These are phyloP conservation scores for Melanchra persicariae DNA, from an alignment of 2,888 invertebrate species.

Conservation along the genomic window DNA sequence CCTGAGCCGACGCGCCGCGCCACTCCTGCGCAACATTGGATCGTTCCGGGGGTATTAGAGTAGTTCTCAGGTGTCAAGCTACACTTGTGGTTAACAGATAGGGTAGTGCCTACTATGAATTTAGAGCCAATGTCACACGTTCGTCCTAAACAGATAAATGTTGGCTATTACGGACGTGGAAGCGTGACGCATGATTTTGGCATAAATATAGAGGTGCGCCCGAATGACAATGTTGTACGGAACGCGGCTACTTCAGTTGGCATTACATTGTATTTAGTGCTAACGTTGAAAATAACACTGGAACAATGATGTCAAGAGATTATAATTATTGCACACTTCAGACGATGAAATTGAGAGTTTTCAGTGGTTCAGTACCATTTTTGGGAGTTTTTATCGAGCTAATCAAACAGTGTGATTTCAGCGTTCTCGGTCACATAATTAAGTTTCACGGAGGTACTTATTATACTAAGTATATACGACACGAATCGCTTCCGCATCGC, in stretches of 20 bases:
- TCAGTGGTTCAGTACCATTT: neutral
- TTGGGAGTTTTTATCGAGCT: neutral
- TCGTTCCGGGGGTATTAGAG: slow-evolving; percentile 31
- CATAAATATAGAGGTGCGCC: slow-evolving; percentile 61
- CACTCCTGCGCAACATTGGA: neutral
- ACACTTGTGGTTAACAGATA: slow-evolving; percentile 73
- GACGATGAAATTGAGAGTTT: neutral
- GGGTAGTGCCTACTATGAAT: slow-evolving; percentile 77
- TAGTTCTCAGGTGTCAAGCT: slow-evolving; percentile 54
- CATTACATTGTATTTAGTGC: slow-evolving; percentile 23
- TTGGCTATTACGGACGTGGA: slow-evolving; percentile 70
- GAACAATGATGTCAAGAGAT: slow-evolving; percentile 1
- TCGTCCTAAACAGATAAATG: slow-evolving; percentile 80
- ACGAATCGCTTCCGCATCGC: slow-evolving; percentile 21
- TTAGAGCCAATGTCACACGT: slow-evolving; percentile 88
- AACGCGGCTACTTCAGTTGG: slow-evolving; percentile 40
- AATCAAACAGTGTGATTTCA: neutral
- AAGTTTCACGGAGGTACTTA: slow-evolving; percentile 7
- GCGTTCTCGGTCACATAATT: slow-evolving; percentile 9
- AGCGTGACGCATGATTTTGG: slow-evolving; percentile 64
- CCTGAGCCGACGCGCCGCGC: slow-evolving; percentile 64
- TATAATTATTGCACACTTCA: neutral
- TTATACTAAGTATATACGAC: neutral
- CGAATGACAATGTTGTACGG: slow-evolving; percentile 41
- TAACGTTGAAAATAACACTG: slow-evolving; percentile 7